Conservation (phyloP, 2,113 vertebrate genomes). For the Etheostoma cragini region DNA sequence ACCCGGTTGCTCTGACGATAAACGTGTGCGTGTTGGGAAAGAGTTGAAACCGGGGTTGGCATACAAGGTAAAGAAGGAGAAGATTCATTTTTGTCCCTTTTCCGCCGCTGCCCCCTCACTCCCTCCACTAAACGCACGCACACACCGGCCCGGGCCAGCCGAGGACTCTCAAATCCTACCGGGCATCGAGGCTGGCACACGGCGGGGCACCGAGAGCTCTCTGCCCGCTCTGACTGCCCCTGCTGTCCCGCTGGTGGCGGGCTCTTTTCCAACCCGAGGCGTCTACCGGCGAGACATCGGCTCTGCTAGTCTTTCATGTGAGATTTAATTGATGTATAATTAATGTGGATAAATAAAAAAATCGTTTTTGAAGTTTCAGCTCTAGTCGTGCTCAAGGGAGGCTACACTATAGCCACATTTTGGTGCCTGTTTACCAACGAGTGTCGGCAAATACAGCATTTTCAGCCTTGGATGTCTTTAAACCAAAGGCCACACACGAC, state of each 20-base stretch:
- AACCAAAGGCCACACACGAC: not conserved
- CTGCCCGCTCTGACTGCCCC: conserved; percentile 51
- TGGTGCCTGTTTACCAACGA: not conserved
- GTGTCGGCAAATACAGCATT: conserved; percentile 13
- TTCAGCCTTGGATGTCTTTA: not conserved
- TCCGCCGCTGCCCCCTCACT: conserved; percentile 21
- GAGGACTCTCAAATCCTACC: conserved; percentile 72
- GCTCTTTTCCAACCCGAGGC: conserved; percentile 11
- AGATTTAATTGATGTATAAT: conserved; percentile 64
- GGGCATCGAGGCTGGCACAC: conserved; percentile 82
- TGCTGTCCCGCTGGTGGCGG: conserved; percentile 21
- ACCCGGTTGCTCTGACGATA: conserved; percentile 16
- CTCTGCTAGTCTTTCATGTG: conserved; percentile 63
- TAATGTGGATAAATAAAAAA: conserved; percentile 39
- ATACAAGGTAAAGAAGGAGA: conserved; percentile 11
- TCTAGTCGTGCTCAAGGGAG: conserved; percentile 52
- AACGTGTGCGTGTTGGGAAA: conserved; percentile 5
- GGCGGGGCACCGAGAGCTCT: conserved; percentile 74
- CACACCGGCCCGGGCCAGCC: conserved; percentile 79
- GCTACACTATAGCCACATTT: conserved; percentile 61
- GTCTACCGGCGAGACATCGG: conserved; percentile 41
- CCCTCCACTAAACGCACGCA: conserved; percentile 32
- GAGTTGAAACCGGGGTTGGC: conserved; percentile 34
- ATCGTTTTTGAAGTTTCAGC: conserved; percentile 61
- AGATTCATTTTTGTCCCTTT: not conserved